A percentile compares a stretch with the other conserved stretches of the same genome.
phyloP scores from a whole-genome alignment of 2,888 invertebrate species.

The Clunio marinus region DNA sequence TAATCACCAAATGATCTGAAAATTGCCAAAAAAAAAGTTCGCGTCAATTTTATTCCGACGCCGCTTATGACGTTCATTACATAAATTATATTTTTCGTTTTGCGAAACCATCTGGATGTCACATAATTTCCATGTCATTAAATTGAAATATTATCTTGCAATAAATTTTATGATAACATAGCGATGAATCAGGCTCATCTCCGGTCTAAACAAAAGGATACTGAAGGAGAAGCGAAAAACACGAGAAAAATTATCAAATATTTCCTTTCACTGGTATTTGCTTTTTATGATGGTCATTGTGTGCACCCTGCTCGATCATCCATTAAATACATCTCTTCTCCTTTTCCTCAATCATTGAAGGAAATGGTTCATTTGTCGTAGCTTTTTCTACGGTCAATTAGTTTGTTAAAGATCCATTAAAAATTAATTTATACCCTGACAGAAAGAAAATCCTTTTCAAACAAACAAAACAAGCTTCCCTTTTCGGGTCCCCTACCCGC shows the following conservation, averaged over 20 bases:
- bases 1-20: no score
- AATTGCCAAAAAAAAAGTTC: no score
- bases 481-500: not conserved
- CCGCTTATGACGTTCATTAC: not conserved
- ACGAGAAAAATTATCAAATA: not conserved
- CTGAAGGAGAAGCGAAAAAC: no score
- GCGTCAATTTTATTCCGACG: no score
- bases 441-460: not conserved
- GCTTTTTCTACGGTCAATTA: not conserved
- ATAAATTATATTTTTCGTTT: not conserved
- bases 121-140: slow-evolving; percentile 11
- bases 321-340: not conserved
- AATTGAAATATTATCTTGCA: slow-evolving; percentile 13
- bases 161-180: not conserved
- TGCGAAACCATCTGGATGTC: not conserved
- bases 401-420: not conserved
- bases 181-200: not conserved
- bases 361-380: not conserved
- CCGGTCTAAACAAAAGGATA: not conserved
- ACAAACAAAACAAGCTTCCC: not conserved
- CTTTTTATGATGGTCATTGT: not conserved
- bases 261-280: not conserved
- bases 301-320: not conserved
- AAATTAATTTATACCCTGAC: not conserved
- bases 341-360: not conserved